Evolutionary conservation across 2,888 invertebrate genomes (phyloP).

Genomic region (Sylvicola fuscatus): DNA sequence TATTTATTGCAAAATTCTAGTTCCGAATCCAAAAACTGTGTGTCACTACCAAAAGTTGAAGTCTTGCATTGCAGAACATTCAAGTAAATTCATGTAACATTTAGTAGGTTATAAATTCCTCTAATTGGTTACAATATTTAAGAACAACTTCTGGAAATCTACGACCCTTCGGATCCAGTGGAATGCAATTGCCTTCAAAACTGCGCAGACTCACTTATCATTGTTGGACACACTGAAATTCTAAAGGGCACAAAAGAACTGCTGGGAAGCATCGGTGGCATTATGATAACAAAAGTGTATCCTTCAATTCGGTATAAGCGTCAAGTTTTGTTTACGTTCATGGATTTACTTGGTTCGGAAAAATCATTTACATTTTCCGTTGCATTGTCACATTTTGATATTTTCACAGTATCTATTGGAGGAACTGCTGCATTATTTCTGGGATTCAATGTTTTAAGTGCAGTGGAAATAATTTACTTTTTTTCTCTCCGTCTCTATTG

Average conservation of each 20-base stretch:
- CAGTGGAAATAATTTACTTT: constrained; percentile 54
- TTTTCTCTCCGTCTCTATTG: constrained; percentile 41
- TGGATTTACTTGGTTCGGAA: constrained; percentile 19
- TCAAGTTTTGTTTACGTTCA: constrained; percentile 21
- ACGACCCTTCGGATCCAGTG: not conserved
- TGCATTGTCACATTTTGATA: constrained; percentile 2
- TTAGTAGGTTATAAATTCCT: no score
- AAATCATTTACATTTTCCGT: not conserved
- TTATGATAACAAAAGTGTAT: constrained; percentile 13
- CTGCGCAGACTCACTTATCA: constrained; percentile 15
- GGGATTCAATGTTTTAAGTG: constrained; percentile 56
- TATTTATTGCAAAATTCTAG: not conserved
- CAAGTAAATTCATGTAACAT: not conserved
- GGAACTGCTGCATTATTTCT: constrained; percentile 59
- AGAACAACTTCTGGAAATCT: not conserved
- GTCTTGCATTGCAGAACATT: constrained; percentile 12
- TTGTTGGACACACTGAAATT: constrained; percentile 9
- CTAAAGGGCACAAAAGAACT: constrained; percentile 13
- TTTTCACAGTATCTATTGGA: constrained; percentile 45
- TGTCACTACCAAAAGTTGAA: constrained; percentile 16
- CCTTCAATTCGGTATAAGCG: constrained; percentile 16
- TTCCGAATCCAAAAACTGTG: constrained; percentile 7
- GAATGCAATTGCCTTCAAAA: constrained; percentile 18
- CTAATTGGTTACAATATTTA: not conserved
- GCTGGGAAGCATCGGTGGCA: constrained; percentile 11